These are phyloP conservation scores for Apamea monoglypha DNA, from an alignment of 2,888 invertebrate genomes.

Conservation along the genomic window DNA sequence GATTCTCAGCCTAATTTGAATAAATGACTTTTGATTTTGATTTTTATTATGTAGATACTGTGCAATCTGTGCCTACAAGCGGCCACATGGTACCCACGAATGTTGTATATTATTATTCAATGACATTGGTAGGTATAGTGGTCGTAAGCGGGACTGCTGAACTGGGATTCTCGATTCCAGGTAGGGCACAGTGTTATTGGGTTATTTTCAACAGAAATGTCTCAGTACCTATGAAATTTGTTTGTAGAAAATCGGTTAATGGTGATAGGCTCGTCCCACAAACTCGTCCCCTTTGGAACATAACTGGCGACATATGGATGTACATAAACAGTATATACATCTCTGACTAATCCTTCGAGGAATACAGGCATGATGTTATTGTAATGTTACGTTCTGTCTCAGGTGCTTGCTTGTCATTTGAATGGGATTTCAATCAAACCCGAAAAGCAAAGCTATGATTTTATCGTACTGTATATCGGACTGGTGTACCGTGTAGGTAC, in stretches of 20 bases:
- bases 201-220: not conserved
- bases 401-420: not conserved
- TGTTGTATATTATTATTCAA: not conserved
- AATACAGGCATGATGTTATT: not conserved
- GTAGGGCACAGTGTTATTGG: not conserved
- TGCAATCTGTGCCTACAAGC: not conserved
- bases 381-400: not conserved
- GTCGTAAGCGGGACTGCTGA: not conserved
- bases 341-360: not conserved
- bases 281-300: not conserved
- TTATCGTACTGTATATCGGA: not conserved
- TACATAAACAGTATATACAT: not conserved
- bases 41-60: not conserved
- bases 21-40: too few relatives aligned
- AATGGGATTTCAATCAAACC: not conserved
- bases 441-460: not conserved
- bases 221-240: not conserved
- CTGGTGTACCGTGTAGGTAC: too few relatives aligned
- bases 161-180: not conserved
- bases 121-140: not conserved
- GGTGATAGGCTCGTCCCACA: not conserved
- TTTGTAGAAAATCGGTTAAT: not conserved
- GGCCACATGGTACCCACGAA: not conserved
- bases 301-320: not conserved
- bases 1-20: too few relatives aligned